Conservation (phyloP, 1,140 invertebrate species). For the Tenebrio molitor region DNA sequence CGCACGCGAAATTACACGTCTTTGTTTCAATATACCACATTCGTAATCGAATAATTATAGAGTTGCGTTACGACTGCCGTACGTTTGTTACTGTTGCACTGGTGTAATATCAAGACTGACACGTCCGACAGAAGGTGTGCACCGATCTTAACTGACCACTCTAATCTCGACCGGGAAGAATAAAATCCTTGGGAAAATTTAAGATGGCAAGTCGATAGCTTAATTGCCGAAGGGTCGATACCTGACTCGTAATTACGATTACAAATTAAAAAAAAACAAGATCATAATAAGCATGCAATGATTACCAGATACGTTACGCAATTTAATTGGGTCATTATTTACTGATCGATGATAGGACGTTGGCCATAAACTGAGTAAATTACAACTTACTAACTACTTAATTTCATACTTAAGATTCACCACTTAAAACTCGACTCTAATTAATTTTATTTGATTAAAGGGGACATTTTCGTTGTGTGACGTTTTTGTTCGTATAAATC, state of each 20-base stretch:
- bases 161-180: constrained; percentile 13
- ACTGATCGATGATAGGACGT: constrained; percentile 20
- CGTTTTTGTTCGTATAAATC: constrained; percentile 23
- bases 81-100: constrained; percentile 22
- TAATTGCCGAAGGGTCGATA: constrained; percentile 19
- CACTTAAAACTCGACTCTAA: background rate
- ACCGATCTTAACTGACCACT: constrained; percentile 18
- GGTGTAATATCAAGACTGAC: constrained; percentile 13
- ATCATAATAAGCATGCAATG: constrained; percentile 23
- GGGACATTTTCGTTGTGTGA: constrained; percentile 6
- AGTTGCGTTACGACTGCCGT: constrained; percentile 6
- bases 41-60: constrained; percentile 27
- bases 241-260: constrained; percentile 16
- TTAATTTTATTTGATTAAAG: constrained; percentile 30
- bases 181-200: constrained; percentile 22
- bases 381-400: constrained; percentile 22
- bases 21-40: constrained; percentile 22
- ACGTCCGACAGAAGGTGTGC: constrained; percentile 12
- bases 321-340: constrained; percentile 38
- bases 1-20: constrained; percentile 8
- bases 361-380: constrained; percentile 25
- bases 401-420: constrained; percentile 28
- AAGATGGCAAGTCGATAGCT: constrained; percentile 25
- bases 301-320: constrained; percentile 17
- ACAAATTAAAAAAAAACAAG: constrained; percentile 7